Percentiles rank a stretch among this genome's conserved stretches.
Conservation (phyloP, 35 echinoderm and acorn worm species). For the Ptychodera flava region DNA sequence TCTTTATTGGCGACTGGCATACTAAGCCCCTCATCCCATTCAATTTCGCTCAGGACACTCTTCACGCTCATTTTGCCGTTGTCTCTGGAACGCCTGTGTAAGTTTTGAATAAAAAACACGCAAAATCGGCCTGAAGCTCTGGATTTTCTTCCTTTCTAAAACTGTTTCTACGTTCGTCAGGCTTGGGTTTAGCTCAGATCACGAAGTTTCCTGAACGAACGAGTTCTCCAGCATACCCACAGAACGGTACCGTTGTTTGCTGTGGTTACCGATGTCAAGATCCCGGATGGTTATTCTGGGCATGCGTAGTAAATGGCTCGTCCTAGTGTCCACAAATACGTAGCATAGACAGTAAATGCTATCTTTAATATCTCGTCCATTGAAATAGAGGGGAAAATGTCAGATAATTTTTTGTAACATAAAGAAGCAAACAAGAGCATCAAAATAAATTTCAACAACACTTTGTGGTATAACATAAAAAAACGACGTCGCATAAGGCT, state of each 20-base stretch:
- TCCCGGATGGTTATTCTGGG: neutral
- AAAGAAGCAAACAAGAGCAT: neutral
- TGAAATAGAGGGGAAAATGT: neutral
- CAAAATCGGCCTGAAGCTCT: too few species aligned
- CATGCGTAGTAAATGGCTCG: neutral
- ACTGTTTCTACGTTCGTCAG: too few species aligned
- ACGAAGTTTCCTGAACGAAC: too few species aligned
- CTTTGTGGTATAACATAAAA: neutral
- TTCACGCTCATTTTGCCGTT: slow-evolving; percentile 75
- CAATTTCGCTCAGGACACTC: slow-evolving; percentile 89
- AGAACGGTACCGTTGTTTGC: too few species aligned
- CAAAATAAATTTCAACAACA: neutral
- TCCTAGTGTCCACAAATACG: neutral
- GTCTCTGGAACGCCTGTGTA: neutral
- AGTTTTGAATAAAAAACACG: too few species aligned
- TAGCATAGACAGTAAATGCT: neutral
- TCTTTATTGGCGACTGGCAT: slow-evolving; percentile 84
- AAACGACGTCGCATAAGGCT: neutral
- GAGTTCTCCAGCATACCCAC: too few species aligned
- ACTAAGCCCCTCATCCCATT: slow-evolving; percentile 92
- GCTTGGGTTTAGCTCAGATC: too few species aligned
- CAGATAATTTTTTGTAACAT: neutral
- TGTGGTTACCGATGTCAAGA: neutral
- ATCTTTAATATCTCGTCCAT: neutral
- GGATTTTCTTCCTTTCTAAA: too few species aligned